Evolutionary conservation across 2,888 invertebrate genomes (phyloP).

Genomic region (Rotaria socialis): DNA sequence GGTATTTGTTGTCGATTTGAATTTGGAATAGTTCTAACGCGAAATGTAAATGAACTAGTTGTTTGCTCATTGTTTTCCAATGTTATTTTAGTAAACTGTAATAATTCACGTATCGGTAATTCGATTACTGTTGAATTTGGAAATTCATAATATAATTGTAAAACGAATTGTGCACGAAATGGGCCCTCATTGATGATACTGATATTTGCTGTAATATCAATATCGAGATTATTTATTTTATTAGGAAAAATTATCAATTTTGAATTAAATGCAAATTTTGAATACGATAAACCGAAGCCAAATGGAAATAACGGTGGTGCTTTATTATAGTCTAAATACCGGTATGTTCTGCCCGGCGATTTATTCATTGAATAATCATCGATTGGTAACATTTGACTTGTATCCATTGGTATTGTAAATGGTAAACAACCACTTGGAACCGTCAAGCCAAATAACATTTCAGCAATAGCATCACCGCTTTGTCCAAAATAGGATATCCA

Average conservation of each 20-base stretch:
- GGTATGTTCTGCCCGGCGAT: slow-evolving; percentile 22
- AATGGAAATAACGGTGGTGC: slow-evolving; percentile 44
- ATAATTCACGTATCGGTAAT: slow-evolving; percentile 31
- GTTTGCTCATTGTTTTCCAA: neutral
- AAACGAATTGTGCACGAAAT: neutral
- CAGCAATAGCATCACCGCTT: slow-evolving; percentile 22
- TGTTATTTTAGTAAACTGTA: slow-evolving; percentile 30
- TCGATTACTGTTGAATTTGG: neutral
- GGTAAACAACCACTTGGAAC: slow-evolving; percentile 33
- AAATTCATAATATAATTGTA: slow-evolving; percentile 37
- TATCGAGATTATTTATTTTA: slow-evolving; percentile 18
- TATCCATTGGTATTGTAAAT: slow-evolving; percentile 26
- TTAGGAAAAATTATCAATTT: neutral
- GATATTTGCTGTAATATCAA: neutral
- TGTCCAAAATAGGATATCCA: slow-evolving; percentile 33
- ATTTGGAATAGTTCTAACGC: neutral
- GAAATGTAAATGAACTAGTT: slow-evolving; percentile 11
- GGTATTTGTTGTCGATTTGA: slow-evolving; percentile 33
- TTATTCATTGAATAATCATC: slow-evolving; percentile 31
- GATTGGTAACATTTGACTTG: neutral
- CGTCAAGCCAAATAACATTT: slow-evolving; percentile 14
- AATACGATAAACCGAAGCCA: slow-evolving; percentile 50
- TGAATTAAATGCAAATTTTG: slow-evolving; percentile 47
- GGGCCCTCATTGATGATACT: neutral
- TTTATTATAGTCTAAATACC: slow-evolving; percentile 5